These are phyloP conservation scores for Doryteuthis pealeii DNA, from an alignment of 1,140 invertebrate genomes.

Conservation along the genomic window DNA sequence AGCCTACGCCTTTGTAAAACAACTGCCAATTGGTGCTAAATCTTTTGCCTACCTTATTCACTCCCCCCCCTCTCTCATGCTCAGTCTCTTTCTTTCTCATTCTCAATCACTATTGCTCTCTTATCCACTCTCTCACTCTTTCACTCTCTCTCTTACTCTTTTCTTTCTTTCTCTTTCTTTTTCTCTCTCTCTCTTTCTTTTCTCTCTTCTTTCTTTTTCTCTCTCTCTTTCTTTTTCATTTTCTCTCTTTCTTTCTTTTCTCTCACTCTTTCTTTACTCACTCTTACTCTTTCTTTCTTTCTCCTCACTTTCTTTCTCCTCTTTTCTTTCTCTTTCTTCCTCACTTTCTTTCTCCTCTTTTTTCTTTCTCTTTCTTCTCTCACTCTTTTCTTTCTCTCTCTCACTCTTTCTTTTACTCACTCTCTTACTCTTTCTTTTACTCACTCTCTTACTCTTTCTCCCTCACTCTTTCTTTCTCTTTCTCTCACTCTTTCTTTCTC, in stretches of 20 bases:
- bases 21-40: not conserved
- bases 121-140: not conserved
- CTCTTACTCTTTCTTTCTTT: slow-evolving; percentile 12
- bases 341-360: too few species aligned
- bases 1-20: too few species aligned
- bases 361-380: too few species aligned
- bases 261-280: slow-evolving; percentile 1
- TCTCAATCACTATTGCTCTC: too few species aligned
- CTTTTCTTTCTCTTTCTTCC: too few species aligned
- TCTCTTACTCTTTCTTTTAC: too few species aligned
- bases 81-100: slow-evolving; percentile 9
- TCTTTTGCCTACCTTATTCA: not conserved
- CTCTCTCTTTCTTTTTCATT: slow-evolving; percentile 14
- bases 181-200: not conserved
- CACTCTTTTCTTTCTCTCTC: too few species aligned
- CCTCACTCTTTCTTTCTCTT: too few species aligned
- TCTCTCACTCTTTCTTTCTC: too few species aligned
- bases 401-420: too few species aligned
- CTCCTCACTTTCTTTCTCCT: slow-evolving; percentile 5
- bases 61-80: slow-evolving; percentile 1
- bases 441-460: too few species aligned
- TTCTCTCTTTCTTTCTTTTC: slow-evolving; percentile 8
- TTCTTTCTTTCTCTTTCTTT: not conserved
- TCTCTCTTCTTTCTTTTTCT: not conserved
- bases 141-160: not conserved